Conservation (phyloP, 1,140 invertebrate genomes). For the Cyrtorhinus lividipennis region DNA sequence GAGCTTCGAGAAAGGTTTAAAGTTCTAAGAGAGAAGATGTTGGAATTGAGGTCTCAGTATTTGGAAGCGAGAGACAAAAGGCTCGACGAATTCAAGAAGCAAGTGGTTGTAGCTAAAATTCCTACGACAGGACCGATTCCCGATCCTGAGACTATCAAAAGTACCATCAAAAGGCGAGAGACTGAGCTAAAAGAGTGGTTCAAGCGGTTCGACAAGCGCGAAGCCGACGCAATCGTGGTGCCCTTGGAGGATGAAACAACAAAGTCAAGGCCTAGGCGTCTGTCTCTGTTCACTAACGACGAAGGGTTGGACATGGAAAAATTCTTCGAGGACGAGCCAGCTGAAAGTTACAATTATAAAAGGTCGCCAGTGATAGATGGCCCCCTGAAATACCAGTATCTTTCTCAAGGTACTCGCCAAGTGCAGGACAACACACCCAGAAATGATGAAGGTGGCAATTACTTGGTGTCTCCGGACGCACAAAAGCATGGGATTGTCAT, state of each 20-base stretch:
- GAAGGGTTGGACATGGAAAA: not conserved
- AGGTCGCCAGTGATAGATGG: not conserved
- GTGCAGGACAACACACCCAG: not conserved
- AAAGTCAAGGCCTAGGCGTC: slow-evolving; percentile 1
- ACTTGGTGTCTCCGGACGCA: not conserved
- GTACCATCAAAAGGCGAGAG: slow-evolving; percentile 3
- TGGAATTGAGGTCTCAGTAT: slow-evolving; percentile 8
- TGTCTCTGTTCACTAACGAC: slow-evolving; percentile 2
- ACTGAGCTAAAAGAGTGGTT: slow-evolving; percentile 10
- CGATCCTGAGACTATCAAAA: not conserved
- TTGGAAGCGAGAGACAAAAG: not conserved
- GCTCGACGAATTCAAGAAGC: not conserved
- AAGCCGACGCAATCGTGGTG: not conserved
- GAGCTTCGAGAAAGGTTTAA: slow-evolving; percentile 3
- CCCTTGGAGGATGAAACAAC: not conserved
- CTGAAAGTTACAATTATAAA: not conserved
- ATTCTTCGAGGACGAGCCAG: not conserved
- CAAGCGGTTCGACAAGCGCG: slow-evolving; percentile 1
- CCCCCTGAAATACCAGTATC: not conserved
- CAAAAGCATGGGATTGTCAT: slow-evolving; percentile 8
- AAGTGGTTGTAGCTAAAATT: not conserved
- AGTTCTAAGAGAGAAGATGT: not conserved
- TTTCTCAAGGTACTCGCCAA: not conserved
- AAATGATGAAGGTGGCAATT: not conserved
- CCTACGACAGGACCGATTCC: not conserved